Percentiles rank a stretch among this genome's conserved stretches.
These are phyloP conservation scores for Oncorhynchus keta DNA, from an alignment of 2,113 vertebrate genomes.

Conservation along the genomic window DNA sequence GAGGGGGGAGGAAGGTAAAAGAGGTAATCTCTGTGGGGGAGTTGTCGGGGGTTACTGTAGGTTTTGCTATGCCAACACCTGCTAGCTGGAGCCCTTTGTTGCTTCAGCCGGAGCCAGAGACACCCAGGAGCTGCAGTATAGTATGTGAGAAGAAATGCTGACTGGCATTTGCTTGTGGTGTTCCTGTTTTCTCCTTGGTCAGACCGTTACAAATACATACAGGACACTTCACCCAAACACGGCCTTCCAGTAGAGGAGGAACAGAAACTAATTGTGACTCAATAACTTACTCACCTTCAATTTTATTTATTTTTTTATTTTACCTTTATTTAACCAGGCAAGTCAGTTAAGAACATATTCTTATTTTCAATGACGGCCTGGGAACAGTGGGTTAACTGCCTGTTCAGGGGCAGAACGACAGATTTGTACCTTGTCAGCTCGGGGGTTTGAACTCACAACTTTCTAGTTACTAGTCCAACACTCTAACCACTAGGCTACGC, in stretches of 20 bases:
- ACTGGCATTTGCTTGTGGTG: constrained; percentile 48
- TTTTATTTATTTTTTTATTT: too few relatives aligned
- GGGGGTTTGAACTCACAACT: too few relatives aligned
- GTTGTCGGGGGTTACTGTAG: constrained; percentile 58
- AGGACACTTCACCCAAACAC: constrained; percentile 14
- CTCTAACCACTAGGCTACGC: too few relatives aligned
- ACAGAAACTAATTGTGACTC: constrained; percentile 23
- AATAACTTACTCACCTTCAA: constrained; percentile 27
- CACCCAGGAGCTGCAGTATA: constrained; percentile 11
- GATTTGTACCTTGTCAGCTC: too few relatives aligned
- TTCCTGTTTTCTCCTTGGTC: constrained; percentile 59
- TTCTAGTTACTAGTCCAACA: too few relatives aligned
- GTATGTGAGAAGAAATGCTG: constrained; percentile 48
- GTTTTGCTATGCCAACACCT: constrained; percentile 57
- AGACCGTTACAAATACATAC: constrained; percentile 22
- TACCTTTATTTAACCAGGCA: too few relatives aligned
- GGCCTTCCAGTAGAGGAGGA: constrained; percentile 26
- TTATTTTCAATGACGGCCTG: too few relatives aligned
- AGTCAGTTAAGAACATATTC: too few relatives aligned
- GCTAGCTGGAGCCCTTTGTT: constrained; percentile 30
- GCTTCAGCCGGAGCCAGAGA: constrained; percentile 26
- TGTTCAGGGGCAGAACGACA: too few relatives aligned
- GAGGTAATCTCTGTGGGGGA: constrained; percentile 46
- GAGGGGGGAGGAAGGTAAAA: constrained; percentile 17
- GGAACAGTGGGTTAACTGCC: too few relatives aligned